Base-by-base conservation (phyloP, 2,797 vertebrate species). In the Alcedo atthis region DNA sequence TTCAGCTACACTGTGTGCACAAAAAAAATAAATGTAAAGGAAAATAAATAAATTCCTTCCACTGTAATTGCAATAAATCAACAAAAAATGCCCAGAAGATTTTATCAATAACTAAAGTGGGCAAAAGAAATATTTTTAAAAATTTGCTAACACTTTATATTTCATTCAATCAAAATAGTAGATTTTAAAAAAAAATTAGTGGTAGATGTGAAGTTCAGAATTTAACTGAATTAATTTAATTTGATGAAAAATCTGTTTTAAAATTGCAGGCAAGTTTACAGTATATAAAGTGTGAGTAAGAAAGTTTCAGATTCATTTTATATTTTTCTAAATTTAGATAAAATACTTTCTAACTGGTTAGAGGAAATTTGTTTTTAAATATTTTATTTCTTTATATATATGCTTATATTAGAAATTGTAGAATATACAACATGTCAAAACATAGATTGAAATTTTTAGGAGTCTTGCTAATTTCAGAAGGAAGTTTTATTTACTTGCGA, bases 131-230 rank as follows among this genome's bases (percentile, higher is more conserved):
- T 40, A 40, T 17, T 54, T 67, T 59, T 64, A 51, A 63, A 33
- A 11, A 76, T 69, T 77, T 81, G 3, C 69, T 69, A 74, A 51
- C 42, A 83, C 8, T 32, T 90, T 61, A 9, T 68, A 93, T 71
- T 85, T 87, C 9, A 35, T 57, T 84, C n/a, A 77, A 91, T 90
- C 70, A 77, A 92, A 91, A 62, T 40, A 80, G 30, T 46, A 84
- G 16, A 17, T n/a, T n/a, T 71, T 69, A 85, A 73, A 43, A 45
- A 78, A 81, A 66, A 45, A 37, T 26, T 53, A 54, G 17, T 69
- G 25, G 37, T 15, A 67, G 24, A 63, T 17, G 15, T 20, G 3
- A 45, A 10, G 42, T 49, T 20, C 42, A 59, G 19, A 85, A 70
- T 42, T 85, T 37, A 37, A 37, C 37, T 37, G 37, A 13, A 37